Evolutionary conservation across 2,797 vertebrate species (phyloP).

Genomic region (Pseudocheirus occidentalis): DNA sequence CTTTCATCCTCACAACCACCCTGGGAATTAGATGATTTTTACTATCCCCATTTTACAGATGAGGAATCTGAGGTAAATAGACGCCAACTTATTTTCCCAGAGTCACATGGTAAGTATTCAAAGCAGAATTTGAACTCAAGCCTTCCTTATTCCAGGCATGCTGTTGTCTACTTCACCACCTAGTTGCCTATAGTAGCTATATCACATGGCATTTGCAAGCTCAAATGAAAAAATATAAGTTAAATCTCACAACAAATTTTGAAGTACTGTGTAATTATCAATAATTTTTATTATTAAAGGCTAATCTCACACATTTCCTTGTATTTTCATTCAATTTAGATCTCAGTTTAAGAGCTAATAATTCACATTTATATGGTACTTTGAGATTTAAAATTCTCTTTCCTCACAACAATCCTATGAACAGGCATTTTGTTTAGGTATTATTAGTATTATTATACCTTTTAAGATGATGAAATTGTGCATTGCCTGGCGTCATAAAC

Average conservation of each 20-base stretch:
- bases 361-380: not conserved
- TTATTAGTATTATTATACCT: not conserved
- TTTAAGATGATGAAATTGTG: not conserved
- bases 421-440: not conserved
- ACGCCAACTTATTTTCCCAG: not conserved
- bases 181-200: not conserved
- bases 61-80: not conserved
- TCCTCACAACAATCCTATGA: not conserved
- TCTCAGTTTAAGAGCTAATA: not conserved
- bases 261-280: not conserved
- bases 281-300: not conserved
- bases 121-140: not conserved
- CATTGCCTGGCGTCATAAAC: not conserved
- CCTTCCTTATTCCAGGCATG: not conserved
- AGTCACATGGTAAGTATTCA: not conserved
- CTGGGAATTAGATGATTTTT: not conserved
- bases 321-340: not conserved
- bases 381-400: not conserved
- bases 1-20: not conserved
- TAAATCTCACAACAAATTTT: not conserved
- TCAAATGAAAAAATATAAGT: not conserved
- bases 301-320: not conserved
- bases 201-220: not conserved
- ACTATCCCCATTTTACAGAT: not conserved
- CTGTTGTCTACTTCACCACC: not conserved